A percentile compares a stretch with the other conserved stretches of the same genome.
Evolutionary conservation across 1,140 invertebrate genomes (phyloP).

Genomic region (Popillia japonica): DNA sequence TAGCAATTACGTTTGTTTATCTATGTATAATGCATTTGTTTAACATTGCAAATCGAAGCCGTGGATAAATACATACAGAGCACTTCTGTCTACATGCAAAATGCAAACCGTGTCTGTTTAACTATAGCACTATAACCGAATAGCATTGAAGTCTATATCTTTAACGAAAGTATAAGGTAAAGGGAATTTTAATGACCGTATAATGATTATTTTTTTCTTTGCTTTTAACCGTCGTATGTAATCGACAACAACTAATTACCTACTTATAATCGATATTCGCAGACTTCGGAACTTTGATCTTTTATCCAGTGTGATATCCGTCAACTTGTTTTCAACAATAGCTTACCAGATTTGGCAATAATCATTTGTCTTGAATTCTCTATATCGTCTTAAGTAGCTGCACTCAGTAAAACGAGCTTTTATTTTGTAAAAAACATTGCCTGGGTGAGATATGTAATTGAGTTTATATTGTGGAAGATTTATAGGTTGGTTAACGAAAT

Average conservation of each 20-base stretch:
- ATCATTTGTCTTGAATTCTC: not conserved
- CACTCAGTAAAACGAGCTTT: too few species aligned
- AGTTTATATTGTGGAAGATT: too few species aligned
- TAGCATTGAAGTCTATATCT: not conserved
- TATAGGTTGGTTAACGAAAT: too few species aligned
- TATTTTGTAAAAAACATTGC: too few species aligned
- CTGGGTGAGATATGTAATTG: too few species aligned
- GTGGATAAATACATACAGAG: not conserved
- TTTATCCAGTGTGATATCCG: not conserved
- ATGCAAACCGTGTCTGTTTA: not conserved
- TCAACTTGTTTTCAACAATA: not conserved
- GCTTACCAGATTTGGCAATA: not conserved
- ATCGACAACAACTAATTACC: not conserved
- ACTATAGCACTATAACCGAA: not conserved
- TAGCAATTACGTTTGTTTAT: too few species aligned
- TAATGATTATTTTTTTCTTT: not conserved
- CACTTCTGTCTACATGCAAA: not conserved
- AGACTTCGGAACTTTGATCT: not conserved
- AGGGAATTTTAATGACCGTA: not conserved
- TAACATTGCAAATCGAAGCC: not conserved
- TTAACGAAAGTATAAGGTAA: not conserved
- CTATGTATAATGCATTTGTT: not conserved
- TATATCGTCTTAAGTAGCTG: too few species aligned
- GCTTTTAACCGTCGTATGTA: not conserved
- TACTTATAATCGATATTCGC: constrained; percentile 7